Base-by-base conservation (phyloP, 1,140 invertebrate species). In the Heliconius hermathena region DNA sequence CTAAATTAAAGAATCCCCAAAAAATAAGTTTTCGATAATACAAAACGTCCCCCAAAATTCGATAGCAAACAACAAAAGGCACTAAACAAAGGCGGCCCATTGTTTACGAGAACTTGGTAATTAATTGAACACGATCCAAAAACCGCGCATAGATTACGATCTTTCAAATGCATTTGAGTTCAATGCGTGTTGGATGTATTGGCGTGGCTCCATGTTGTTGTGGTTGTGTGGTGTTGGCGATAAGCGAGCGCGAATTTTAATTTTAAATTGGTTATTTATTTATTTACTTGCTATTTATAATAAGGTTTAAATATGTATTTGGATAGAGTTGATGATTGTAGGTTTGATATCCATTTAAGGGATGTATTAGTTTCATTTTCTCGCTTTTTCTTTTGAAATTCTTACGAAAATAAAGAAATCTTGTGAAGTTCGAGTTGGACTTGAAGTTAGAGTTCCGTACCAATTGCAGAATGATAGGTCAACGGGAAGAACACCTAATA, bases 51-150 rank as follows among this genome's bases (percentile, higher is more conserved):
- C 22, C 22, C 13, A 26, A 66, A 66, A 66, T 66, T 66, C 26
- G 22, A 66, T 29, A 4, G 2, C 9, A 18, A 66, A 66, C 60
- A 73, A 78, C 71, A 73, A 73, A 41, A 38, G 36, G 52, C 52
- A 70, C 66, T 77, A 75, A 75, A 78, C 78, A 77, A 81, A 78
- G 76, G 73, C 36, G 52, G 20, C 16, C 49, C 60, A 74, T 74
- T 82, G 77, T 82, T 82, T 81, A 74, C 74, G 70, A 66, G 46
- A 73, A 38, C 66, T 77, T 71, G 46, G 66, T 84, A 83, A 84
- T 86, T 83, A 86, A 86, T 86, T 84, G 82, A 86, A 82, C 85
- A 70, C 54, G 74, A 20, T 84, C 84, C 85, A 86, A 86, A 86
- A 84, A 83, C 84, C 84, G 85, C 83, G 83, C 78, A 83, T 87